Conservation (phyloP, 1,140 invertebrate genomes). For the Drosophila neocordata region DNA sequence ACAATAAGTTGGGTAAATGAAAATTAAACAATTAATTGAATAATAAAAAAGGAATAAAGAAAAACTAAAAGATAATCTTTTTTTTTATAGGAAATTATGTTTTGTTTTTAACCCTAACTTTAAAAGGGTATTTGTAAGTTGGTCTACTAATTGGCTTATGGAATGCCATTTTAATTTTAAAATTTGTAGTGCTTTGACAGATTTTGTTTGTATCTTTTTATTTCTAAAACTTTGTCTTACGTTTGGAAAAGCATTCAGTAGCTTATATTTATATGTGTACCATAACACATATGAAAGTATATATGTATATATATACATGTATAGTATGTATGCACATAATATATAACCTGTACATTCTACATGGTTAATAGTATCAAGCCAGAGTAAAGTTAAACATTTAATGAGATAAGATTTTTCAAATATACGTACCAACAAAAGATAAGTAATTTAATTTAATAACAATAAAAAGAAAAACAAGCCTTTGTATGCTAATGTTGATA, state of each 20-base stretch:
- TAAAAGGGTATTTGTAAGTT: not conserved
- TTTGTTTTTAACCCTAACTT: too few species aligned
- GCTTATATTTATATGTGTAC: not conserved
- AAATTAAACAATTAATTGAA: too few species aligned
- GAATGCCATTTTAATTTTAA: not conserved
- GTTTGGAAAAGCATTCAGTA: conserved; percentile 1
- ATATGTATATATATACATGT: not conserved
- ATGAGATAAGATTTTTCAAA: conserved; percentile 18
- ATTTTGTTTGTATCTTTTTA: not conserved
- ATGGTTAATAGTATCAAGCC: conserved; percentile 6
- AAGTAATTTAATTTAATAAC: conserved; percentile 12
- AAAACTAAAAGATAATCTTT: too few species aligned
- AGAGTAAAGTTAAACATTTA: conserved; percentile 12
- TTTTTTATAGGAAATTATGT: too few species aligned
- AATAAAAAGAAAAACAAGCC: not conserved
- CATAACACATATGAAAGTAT: not conserved
- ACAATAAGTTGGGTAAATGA: too few species aligned
- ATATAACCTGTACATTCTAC: not conserved
- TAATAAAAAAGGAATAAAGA: too few species aligned
- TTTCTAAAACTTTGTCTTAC: conserved; percentile 1
- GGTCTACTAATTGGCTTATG: not conserved
- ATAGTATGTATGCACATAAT: not conserved
- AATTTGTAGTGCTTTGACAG: not conserved
- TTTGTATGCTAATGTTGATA: not conserved
- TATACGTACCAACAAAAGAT: conserved; percentile 11